These are phyloP conservation scores for Montipora capricornis DNA, from an alignment of 64 coral and sea anemone genomes.

Conservation along the genomic window DNA sequence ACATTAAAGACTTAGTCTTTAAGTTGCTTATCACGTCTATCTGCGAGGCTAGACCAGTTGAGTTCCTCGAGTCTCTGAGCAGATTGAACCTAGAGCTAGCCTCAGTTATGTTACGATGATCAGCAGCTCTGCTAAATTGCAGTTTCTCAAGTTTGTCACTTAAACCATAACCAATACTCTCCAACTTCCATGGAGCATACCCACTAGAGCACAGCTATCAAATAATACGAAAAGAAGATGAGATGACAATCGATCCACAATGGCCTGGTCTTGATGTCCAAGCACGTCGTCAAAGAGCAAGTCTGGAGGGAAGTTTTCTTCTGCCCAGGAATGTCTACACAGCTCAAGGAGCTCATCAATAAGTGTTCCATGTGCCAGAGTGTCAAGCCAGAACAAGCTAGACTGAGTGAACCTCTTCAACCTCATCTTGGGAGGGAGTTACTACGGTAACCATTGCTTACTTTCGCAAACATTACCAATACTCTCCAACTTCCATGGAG, in stretches of 20 bases:
- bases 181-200: not conserved
- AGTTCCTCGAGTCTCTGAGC: too few relatives aligned
- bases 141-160: too few relatives aligned
- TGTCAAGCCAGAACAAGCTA: not conserved
- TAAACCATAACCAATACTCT: too few relatives aligned
- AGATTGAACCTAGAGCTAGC: too few relatives aligned
- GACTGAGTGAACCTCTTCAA: conserved; percentile 53
- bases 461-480: conserved; percentile 12
- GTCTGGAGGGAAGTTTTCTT: too few relatives aligned
- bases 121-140: too few relatives aligned
- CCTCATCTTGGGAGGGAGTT: not conserved
- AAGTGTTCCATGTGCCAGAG: conserved; percentile 60
- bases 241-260: conserved; percentile 12
- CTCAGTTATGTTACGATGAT: too few relatives aligned
- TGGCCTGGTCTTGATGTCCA: too few relatives aligned
- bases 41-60: too few relatives aligned
- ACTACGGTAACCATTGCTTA: conserved; percentile 32
- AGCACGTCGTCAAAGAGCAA: too few relatives aligned
- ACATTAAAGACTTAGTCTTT: too few relatives aligned
- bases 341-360: conserved; percentile 29
- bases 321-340: conserved; percentile 21
- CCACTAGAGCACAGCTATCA: conserved; percentile 26
- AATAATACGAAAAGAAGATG: not conserved
- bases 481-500: not conserved
- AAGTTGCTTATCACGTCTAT: too few relatives aligned